Evolutionary conservation across 2,113 vertebrate species (phyloP).

Genomic region (Siphamia tubifer): DNA sequence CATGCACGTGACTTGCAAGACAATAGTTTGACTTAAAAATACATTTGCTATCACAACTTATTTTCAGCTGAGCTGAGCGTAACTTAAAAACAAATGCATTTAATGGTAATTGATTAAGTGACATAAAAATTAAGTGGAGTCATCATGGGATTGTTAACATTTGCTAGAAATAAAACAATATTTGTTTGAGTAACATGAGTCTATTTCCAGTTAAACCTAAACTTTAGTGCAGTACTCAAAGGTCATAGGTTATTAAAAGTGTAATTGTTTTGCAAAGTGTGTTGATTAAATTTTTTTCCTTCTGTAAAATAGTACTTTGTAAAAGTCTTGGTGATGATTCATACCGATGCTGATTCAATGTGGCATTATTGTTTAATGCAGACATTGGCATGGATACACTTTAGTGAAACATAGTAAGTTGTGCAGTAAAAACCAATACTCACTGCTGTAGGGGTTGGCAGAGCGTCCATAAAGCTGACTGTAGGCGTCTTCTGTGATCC

Average conservation of each 20-base stretch:
- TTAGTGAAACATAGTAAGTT: neutral
- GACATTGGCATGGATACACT: neutral
- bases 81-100: conserved; percentile 26
- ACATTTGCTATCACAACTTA: conserved; percentile 37
- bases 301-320: neutral
- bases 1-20: conserved; percentile 52
- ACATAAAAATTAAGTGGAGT: neutral
- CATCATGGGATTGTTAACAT: neutral
- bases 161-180: too few relatives aligned
- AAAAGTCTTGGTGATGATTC: neutral
- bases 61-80: conserved; percentile 18
- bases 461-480: conserved; percentile 91
- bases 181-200: too few relatives aligned
- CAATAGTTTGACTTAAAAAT: conserved; percentile 41
- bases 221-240: too few relatives aligned
- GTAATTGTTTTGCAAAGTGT: too few relatives aligned
- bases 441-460: conserved; percentile 88
- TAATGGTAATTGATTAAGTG: conserved; percentile 19
- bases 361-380: neutral
- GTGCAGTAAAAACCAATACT: conserved; percentile 49
- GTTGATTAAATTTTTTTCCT: too few relatives aligned
- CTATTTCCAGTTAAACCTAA: too few relatives aligned
- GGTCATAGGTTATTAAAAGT: too few relatives aligned
- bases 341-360: neutral
- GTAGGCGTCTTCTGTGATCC: conserved; percentile 90